These are phyloP conservation scores for Acromyrmex charruanus DNA, from an alignment of 1,140 invertebrate species.

Conservation along the genomic window DNA sequence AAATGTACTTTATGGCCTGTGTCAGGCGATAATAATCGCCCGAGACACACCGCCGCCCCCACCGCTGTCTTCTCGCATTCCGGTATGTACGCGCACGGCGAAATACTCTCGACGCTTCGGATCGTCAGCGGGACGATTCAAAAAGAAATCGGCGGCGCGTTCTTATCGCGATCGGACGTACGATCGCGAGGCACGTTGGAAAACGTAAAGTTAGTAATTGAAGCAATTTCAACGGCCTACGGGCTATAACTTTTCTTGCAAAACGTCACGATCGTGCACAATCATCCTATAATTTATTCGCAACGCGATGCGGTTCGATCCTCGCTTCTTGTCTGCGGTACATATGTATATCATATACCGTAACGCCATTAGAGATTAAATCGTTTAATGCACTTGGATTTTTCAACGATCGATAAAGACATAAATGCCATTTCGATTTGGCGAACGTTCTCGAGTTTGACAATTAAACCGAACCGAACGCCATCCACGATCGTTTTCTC, in stretches of 20 bases:
- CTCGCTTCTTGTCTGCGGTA: constrained; percentile 24
- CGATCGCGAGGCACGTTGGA: constrained; percentile 40
- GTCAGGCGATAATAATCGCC: constrained; percentile 74
- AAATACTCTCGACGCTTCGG: constrained; percentile 4
- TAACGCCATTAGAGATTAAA: constrained; percentile 11
- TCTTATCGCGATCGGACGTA: constrained; percentile 32
- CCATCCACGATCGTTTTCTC: constrained; percentile 28
- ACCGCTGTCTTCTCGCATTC: constrained; percentile 9
- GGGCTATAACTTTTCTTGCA: constrained; percentile 41
- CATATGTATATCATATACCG: not conserved
- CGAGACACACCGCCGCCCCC: constrained; percentile 53
- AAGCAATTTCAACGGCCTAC: constrained; percentile 30
- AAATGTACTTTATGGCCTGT: constrained; percentile 77
- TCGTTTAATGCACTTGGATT: constrained; percentile 2
- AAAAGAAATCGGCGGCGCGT: constrained; percentile 45
- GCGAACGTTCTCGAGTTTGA: not conserved
- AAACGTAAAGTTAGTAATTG: constrained; percentile 53
- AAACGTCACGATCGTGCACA: constrained; percentile 50
- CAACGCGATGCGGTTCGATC: constrained; percentile 23
- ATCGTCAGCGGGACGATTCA: constrained; percentile 33
- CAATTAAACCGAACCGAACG: constrained; percentile 26
- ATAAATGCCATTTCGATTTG: not conserved
- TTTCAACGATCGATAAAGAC: not conserved
- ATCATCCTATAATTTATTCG: constrained; percentile 60
- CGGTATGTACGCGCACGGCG: not conserved